Evolutionary conservation across 2,113 vertebrate genomes (phyloP), one percentile per base, ranked within the genome.

Genomic region (human (Homo sapiens)): DNA sequence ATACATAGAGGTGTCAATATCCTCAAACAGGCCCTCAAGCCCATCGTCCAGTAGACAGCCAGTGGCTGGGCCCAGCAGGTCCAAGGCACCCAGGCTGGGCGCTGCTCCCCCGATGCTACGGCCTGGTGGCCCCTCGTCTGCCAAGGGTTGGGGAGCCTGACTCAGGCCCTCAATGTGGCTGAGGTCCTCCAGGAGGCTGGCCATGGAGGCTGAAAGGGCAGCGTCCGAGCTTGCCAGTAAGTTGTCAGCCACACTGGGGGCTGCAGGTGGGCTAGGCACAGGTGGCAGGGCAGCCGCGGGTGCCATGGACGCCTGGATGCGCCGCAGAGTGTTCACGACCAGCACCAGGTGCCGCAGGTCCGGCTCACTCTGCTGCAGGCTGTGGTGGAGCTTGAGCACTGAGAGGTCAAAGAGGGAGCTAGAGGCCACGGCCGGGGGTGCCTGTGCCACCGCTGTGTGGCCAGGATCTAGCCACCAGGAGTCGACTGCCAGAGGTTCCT

Each of bases 1-100:
- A 8, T 99, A 99, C 98, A 99, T 99, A 76, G 98, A 98, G 16
- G 98, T 98, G 93, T 98, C 98, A 2, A 99, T 98, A 93, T 98
- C 98, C 80, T 98, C 98, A 85, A 99, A 99, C 38, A 98, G 90
- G 20, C 97, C 98, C 95, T 99, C 98, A 0, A 98, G 89, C 57
- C 98, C 95, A 50, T 98, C 98, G 14, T 98, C 98, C 75, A 98
- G 87, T n/a, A 99, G 97, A 97, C 97, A 98, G 92, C 96, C 81
- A 8, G 96, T 93, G 90, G 96, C 94, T 0, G 98, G 97, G 90
- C 96, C 96, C 9, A 98, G 43, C 16, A 98, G 61, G 66, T 98
- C 98, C 97, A 98, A 94, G 52, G 97, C 79, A 11, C 79, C 93
- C 66, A 97, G 87, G 81, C 59, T 81, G 11, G 98, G n/a, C 8